Evolutionary conservation across 2,113 vertebrate genomes (phyloP), one percentile per base, ranked within the genome.

Genomic region (Eulemur macaco): DNA sequence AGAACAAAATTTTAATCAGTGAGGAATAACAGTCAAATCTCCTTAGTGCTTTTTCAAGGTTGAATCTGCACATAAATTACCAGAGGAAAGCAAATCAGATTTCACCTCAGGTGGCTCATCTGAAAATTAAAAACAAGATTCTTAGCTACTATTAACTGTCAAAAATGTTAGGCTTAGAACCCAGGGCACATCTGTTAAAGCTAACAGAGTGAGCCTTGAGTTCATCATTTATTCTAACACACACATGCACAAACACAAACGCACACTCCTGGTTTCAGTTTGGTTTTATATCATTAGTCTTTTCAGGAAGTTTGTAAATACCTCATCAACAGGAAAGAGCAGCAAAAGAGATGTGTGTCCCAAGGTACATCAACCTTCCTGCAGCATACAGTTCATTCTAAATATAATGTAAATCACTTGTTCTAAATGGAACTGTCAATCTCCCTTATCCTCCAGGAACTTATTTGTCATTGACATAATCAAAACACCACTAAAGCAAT

Each of bases 271-370:
- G 56, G 77, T 21, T 69, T 47, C n/a, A 66, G 63, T 29, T 77
- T 86, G 69, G 50, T 85, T 81, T 87, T 92, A 7, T 20, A 71
- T 63, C 21, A 76, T 13, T 64, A 18, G 45, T 89, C 87, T 94
- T 95, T 88, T 97, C 88, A 97, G 95, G 84, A 96, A 90, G 85
- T 95, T 39, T 69, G 80, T 34, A 94, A 92, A 87, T n/a, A 89
- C 42, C n/a, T 20, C 63, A 58, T 58, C 31, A 95, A 73, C 74
- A 93, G 66, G 81, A 96, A 96, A 47, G 37, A 82, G 31, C 18
- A 29, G 81, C 58, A 80, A 94, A 77, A 39, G 31, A 68, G 47
- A 87, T 39, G 52, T 77, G 25, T 84, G 78, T 89, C 29, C 42
- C 83, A 87, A 76, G 82, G 76, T n/a, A 71, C 56, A 23, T n/a